phyloP scores from a whole-genome alignment of 2,113 vertebrate genomes.

The Gracilinanus agilis region DNA sequence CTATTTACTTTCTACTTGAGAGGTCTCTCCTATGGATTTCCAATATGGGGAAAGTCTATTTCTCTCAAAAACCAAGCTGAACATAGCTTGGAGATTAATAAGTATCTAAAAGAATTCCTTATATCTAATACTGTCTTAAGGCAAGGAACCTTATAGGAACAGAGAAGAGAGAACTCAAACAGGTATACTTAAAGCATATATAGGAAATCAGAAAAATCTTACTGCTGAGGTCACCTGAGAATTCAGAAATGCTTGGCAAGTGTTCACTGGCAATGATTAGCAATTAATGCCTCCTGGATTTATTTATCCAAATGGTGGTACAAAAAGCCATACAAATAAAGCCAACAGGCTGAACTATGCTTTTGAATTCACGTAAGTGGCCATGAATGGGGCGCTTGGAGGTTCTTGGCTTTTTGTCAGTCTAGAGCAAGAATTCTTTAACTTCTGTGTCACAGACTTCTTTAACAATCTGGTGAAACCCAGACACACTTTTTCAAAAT shows the following conservation, averaged over 20 bases:
- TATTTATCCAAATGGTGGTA: background rate
- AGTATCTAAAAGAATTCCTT: background rate
- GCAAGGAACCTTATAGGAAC: background rate
- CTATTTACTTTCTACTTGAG: background rate
- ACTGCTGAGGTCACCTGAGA: constrained; percentile 20
- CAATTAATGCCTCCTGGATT: background rate
- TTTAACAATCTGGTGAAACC: background rate
- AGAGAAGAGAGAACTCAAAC: background rate
- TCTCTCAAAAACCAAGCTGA: background rate
- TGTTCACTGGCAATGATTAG: background rate
- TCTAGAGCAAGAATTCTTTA: background rate
- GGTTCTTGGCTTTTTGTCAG: constrained; percentile 12
- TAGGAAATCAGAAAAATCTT: constrained; percentile 12
- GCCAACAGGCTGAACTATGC: background rate
- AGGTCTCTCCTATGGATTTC: background rate
- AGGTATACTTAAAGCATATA: background rate
- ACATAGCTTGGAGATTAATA: background rate
- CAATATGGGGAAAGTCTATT: background rate
- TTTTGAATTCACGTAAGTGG: background rate
- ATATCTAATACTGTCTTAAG: background rate
- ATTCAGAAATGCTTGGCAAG: constrained; percentile 26
- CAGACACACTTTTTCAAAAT: background rate
- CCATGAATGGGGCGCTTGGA: constrained; percentile 1
- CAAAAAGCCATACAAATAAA: constrained; percentile 5
- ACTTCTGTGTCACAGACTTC: background rate